Percentiles rank a stretch among this genome's conserved stretches.
Conservation (phyloP, 2,113 vertebrate species). For the Lampris megalopsis region DNA sequence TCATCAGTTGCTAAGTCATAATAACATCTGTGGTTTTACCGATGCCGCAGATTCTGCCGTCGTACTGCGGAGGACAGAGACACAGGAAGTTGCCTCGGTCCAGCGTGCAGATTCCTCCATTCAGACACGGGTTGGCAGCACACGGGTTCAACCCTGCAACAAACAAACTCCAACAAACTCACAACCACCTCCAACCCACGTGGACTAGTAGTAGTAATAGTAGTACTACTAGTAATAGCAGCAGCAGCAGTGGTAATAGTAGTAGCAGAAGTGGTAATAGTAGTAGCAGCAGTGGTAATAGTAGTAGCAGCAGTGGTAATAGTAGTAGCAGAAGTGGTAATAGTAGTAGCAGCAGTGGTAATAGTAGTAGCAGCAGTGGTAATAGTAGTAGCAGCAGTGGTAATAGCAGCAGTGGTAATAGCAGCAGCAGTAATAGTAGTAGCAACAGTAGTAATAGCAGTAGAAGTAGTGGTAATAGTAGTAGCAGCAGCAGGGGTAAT, state of each 20-base stretch:
- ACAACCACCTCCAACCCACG: background rate
- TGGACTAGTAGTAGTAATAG: background rate
- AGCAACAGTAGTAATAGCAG: no score
- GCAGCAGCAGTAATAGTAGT: no score
- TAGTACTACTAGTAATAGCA: background rate
- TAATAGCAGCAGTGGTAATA: no score
- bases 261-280: background rate
- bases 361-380: no score
- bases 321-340: background rate
- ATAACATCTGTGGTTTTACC: constrained; percentile 28
- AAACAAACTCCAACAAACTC: constrained; percentile 9
- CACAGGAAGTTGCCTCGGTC: constrained; percentile 57
- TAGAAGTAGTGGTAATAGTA: no score
- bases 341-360: background rate
- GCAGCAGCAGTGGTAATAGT: background rate
- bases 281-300: background rate
- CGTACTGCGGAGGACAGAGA: constrained; percentile 66
- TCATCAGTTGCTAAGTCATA: no score
- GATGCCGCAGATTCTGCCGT: constrained; percentile 59
- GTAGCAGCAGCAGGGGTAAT: no score
- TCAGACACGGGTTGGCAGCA: constrained; percentile 60
- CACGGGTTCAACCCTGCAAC: constrained; percentile 62
- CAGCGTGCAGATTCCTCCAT: constrained; percentile 58
- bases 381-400: no score
- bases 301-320: background rate